These are phyloP conservation scores for Kryphioiulus occultus DNA, from an alignment of 2,888 invertebrate species.

Conservation along the genomic window DNA sequence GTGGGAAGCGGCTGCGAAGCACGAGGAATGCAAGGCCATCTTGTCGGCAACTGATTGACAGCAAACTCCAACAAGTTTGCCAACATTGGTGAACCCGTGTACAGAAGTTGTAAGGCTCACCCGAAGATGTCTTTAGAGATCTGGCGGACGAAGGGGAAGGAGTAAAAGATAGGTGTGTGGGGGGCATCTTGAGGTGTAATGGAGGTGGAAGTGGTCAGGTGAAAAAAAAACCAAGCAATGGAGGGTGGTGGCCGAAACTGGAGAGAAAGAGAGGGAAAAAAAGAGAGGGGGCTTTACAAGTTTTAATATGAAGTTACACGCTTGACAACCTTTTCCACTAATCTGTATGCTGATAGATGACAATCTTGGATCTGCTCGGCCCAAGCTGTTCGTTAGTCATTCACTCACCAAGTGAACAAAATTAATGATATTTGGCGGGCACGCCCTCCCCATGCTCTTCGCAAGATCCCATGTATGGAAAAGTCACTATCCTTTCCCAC, in stretches of 20 bases:
- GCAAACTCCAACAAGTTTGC: slow-evolving; percentile 49
- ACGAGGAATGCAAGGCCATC: slow-evolving; percentile 41
- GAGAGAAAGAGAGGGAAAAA: not conserved
- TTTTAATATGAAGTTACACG: slow-evolving; percentile 43
- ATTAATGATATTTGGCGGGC: slow-evolving; percentile 42
- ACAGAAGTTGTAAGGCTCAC: slow-evolving; percentile 42
- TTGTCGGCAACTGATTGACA: slow-evolving; percentile 49
- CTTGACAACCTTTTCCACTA: slow-evolving; percentile 42
- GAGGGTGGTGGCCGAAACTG: slow-evolving; percentile 42
- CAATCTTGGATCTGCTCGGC: slow-evolving; percentile 18
- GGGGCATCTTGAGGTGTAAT: slow-evolving; percentile 21
- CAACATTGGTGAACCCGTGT: slow-evolving; percentile 45
- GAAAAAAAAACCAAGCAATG: slow-evolving; percentile 16
- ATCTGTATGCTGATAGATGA: slow-evolving; percentile 44
- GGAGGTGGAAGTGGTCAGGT: slow-evolving; percentile 39
- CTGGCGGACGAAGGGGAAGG: not conserved
- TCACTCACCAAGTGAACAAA: slow-evolving; percentile 45
- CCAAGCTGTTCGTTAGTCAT: slow-evolving; percentile 29
- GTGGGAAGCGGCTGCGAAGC: not conserved
- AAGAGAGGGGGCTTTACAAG: slow-evolving; percentile 20
- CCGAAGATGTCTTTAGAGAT: not conserved
- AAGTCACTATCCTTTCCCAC: slow-evolving; percentile 9
- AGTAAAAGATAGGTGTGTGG: slow-evolving; percentile 27
- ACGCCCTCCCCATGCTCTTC: slow-evolving; percentile 27
- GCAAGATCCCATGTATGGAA: not conserved